Base-by-base conservation (phyloP, 1,140 invertebrate genomes). In the Nasonia giraulti region DNA sequence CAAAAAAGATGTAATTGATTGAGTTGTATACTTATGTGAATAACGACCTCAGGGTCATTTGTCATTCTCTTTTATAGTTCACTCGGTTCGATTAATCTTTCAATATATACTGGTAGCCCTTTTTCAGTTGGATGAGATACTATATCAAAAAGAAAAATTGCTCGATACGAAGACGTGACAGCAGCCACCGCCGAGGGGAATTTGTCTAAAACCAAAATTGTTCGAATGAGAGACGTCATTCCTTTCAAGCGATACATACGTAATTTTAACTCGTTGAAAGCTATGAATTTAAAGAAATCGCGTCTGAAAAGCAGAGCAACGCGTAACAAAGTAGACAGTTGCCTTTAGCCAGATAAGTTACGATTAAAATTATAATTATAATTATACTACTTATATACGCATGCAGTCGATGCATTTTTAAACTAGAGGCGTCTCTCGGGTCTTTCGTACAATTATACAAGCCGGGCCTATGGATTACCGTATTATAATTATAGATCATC, bases 371-470 rank as follows among this genome's bases (percentile, higher is more conserved):
- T 20, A 62, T 62, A 7, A n/a, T 75, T n/a, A 37, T 37, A 7
- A n/a, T 75, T n/a, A 37, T 37, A 20, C 12, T 20, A 27, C 27
- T 27, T 27, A 27, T 27, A 44, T 75, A 55, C 44, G 55, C 44
- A 7, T 74, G 17, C 31, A 62, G 73, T 47, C 44, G 20, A 66
- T 73, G 37, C n/a, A 83, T 83, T 78, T 78, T 83, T 84, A 47
- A 74, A 20, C 3, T n/a, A 33, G 27, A 2, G 40, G 40, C 7
- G n/a, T 50, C 31, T 84, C 68, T 71, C 77, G 44, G 71, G 76
- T 68, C 71, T 80, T 80, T 80, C 78, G 69, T 84, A 80, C 78
- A 80, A 84, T 80, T 84, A 44, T 80, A 80, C 10, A 44, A 44
- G 40, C 14, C 69, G 73, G 71, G 78, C 83, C 77, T 84, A 80